These are phyloP conservation scores for Cyclura pinguis DNA, from an alignment of 2,797 vertebrate genomes.

Conservation along the genomic window DNA sequence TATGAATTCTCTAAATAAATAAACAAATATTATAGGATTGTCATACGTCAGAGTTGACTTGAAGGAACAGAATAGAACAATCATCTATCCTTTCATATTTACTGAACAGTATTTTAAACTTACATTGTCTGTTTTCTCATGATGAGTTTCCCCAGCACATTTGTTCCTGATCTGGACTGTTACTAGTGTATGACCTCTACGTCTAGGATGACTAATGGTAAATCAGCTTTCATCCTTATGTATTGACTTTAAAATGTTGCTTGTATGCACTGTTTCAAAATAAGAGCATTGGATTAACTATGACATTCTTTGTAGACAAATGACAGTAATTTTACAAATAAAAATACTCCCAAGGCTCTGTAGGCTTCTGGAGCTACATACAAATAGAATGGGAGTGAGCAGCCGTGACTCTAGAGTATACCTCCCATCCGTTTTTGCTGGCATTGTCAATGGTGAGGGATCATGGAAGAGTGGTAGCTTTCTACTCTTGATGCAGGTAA, in stretches of 20 bases:
- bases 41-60: too few species aligned
- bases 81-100: neutral
- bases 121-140: neutral
- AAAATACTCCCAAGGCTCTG: neutral
- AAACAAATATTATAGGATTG: too few species aligned
- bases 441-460: neutral
- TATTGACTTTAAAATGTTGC: neutral
- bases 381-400: neutral
- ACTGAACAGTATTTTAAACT: neutral
- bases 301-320: too few species aligned
- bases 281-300: neutral
- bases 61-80: too few species aligned
- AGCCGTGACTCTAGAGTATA: neutral
- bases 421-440: neutral
- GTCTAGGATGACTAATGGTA: neutral
- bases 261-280: neutral
- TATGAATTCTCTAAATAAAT: too few species aligned
- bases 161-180: neutral
- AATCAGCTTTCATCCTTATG: neutral
- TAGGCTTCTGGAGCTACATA: neutral
- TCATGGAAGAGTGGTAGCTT: neutral
- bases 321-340: too few species aligned
- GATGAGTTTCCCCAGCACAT: too few species aligned
- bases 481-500: neutral
- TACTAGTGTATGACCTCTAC: too few species aligned